Base-by-base conservation (phyloP, 2,888 invertebrate genomes). In the Physocephala rufipes region DNA sequence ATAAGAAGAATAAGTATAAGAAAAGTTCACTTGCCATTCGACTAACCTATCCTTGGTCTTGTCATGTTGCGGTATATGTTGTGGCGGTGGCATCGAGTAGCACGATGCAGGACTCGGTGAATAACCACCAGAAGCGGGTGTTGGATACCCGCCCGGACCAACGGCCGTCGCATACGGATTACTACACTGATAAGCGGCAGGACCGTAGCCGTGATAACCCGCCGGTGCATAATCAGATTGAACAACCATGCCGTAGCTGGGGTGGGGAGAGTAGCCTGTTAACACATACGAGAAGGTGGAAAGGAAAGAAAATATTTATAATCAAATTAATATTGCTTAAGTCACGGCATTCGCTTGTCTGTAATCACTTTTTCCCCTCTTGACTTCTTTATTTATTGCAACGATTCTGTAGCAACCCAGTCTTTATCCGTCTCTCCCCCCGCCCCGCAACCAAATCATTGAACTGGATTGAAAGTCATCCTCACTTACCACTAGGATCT, bases 11-110 rank as follows among this genome's bases (percentile, higher is more conserved):
- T n/a, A n/a, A n/a, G n/a, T n/a, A n/a, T n/a, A 36, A 63, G 74
- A 69, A 51, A n/a, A 73, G 64, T 70, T 75, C 63, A 78, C 78
- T 78, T 78, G 78, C 76, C 76, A 76, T 76, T 78, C 76, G 74
- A 83, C 86, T 85, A 75, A 86, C 86, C 86, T 84, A 78, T 86
- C 86, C 79, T 86, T 86, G 80, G 90, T 88, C 82, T 91, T 94
- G 87, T 94, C 92, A 86, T 92, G 94, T 80, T 89, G 91, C 73
- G 91, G 92, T 79, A 88, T 88, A 76, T 93, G 92, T 83, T 93
- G 93, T 49, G 94, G 94, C 72, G 93, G 93, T 73, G 95, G 94
- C 94, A 95, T 95, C 82, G 93, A 93, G 87, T 95, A 95, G 82
- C 94, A 95, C 63, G 92, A 90, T 67, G 88, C 88, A 74, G 87